Conservation (phyloP, 2,888 invertebrate species). For the Epistrophe eligans region DNA sequence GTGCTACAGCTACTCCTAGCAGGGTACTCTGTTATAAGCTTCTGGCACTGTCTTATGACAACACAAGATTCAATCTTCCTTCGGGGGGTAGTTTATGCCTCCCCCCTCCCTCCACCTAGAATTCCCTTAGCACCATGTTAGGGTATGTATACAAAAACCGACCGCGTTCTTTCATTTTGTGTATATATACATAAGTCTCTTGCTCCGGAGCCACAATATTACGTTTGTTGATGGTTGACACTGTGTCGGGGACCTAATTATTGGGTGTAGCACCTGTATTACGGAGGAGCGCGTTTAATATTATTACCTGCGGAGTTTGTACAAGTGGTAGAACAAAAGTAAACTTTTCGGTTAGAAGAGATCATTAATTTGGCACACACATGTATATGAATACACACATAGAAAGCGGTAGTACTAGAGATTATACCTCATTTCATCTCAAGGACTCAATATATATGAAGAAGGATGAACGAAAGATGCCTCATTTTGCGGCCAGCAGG, state of each 20-base stretch:
- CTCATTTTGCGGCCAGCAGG: constrained; percentile 28
- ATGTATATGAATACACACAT: neutral
- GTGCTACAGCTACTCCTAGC: neutral
- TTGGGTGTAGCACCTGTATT: constrained; percentile 67
- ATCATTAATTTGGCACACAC: constrained; percentile 64
- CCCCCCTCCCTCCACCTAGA: neutral
- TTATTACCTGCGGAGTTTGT: constrained; percentile 72
- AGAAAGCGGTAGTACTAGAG: neutral
- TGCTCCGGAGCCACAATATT: constrained; percentile 63
- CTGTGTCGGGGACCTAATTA: constrained; percentile 73
- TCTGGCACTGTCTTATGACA: constrained; percentile 46
- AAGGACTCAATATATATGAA: neutral
- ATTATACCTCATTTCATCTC: constrained; percentile 35
- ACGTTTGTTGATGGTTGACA: constrained; percentile 73
- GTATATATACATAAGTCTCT: constrained; percentile 2
- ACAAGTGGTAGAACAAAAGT: constrained; percentile 66
- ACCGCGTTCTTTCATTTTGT: constrained; percentile 4
- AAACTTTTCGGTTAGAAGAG: constrained; percentile 64
- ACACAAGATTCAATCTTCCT: constrained; percentile 38
- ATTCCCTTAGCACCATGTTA: neutral
- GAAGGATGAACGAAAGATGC: neutral
- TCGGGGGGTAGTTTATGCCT: constrained; percentile 8
- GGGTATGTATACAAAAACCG: neutral
- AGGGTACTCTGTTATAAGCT: neutral
- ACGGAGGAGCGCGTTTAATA: constrained; percentile 62